Conservation (phyloP, 2,113 vertebrate species). For the Callipepla squamata region DNA sequence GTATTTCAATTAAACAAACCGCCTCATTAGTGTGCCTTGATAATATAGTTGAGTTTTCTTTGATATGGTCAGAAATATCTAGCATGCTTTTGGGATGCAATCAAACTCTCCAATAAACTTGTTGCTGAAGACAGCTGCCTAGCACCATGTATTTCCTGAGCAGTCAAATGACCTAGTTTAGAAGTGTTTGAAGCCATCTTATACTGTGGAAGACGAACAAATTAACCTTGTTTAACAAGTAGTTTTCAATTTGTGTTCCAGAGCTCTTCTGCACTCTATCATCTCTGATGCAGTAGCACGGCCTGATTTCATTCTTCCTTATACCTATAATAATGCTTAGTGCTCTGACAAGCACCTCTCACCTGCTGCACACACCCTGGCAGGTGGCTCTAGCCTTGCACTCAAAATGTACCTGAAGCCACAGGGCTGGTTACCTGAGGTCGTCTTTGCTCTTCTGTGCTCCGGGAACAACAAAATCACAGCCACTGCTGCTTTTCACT, state of each 20-base stretch:
- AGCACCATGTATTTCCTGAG: slow-evolving; percentile 59
- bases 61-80: slow-evolving; percentile 78
- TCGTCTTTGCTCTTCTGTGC: neutral
- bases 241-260: slow-evolving; percentile 73
- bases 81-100: slow-evolving; percentile 70
- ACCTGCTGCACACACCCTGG: neutral
- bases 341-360: slow-evolving; percentile 8
- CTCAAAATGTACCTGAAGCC: neutral
- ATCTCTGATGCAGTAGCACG: neutral
- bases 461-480: neutral
- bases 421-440: neutral
- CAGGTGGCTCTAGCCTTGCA: neutral
- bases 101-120: slow-evolving; percentile 69
- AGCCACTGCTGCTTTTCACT: neutral
- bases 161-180: slow-evolving; percentile 73
- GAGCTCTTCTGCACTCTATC: neutral
- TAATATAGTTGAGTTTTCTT: slow-evolving; percentile 73
- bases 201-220: slow-evolving; percentile 67
- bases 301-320: slow-evolving; percentile 30
- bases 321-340: neutral
- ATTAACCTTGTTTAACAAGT: slow-evolving; percentile 77
- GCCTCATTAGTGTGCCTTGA: slow-evolving; percentile 76
- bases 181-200: slow-evolving; percentile 75
- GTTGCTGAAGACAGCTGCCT: slow-evolving; percentile 62
- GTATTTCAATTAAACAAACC: slow-evolving; percentile 78